Evolutionary conservation across 1,140 invertebrate genomes (phyloP).

Genomic region (Drosophila virilis): DNA sequence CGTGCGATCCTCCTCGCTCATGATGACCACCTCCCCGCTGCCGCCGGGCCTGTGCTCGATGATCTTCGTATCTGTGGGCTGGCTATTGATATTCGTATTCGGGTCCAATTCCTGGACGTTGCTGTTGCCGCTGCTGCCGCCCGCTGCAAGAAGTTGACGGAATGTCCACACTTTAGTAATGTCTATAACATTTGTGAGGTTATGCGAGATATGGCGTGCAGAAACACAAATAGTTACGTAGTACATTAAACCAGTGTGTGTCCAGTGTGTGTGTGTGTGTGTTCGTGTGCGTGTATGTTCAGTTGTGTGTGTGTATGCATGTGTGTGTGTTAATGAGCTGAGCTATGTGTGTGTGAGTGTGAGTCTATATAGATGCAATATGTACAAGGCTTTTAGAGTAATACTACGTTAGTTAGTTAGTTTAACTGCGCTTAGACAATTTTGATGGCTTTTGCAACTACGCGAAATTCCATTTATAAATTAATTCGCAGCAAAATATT

Average conservation of each 20-base stretch:
- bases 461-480: not conserved
- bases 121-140: slow-evolving; percentile 28
- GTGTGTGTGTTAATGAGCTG: slow-evolving; percentile 57
- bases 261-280: slow-evolving; percentile 35
- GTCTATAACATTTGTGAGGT: not conserved
- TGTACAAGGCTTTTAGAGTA: slow-evolving; percentile 55
- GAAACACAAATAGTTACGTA: slow-evolving; percentile 46
- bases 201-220: slow-evolving; percentile 32
- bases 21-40: slow-evolving; percentile 89
- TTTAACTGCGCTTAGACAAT: slow-evolving; percentile 18
- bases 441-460: not conserved
- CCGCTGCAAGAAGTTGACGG: slow-evolving; percentile 35
- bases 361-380: slow-evolving; percentile 26
- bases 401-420: slow-evolving; percentile 48
- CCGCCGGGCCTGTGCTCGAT: slow-evolving; percentile 62
- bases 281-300: slow-evolving; percentile 7
- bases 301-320: slow-evolving; percentile 17
- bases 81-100: slow-evolving; percentile 76
- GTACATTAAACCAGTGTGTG: slow-evolving; percentile 58
- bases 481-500: not conserved
- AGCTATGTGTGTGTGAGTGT: slow-evolving; percentile 33
- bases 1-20: slow-evolving; percentile 92
- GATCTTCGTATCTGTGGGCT: slow-evolving; percentile 74
- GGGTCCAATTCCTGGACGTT: slow-evolving; percentile 78
- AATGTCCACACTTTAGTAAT: not conserved